These are phyloP conservation scores for Uria lomvia DNA, from an alignment of 2,113 vertebrate species.

Conservation along the genomic window DNA sequence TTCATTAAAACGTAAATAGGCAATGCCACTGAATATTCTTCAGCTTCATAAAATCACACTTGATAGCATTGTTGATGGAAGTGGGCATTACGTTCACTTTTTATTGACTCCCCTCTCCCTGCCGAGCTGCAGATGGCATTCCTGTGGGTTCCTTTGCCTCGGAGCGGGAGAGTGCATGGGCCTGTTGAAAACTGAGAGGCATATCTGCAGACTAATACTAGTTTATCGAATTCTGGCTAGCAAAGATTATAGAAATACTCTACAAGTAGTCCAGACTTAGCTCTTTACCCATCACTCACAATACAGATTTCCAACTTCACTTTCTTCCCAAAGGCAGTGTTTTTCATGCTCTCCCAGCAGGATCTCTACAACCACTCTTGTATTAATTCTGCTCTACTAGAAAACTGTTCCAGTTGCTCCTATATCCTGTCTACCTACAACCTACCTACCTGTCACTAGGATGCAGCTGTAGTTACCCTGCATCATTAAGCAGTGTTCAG, in stretches of 20 bases:
- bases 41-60: neutral
- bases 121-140: neutral
- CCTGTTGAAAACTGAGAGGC: neutral
- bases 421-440: neutral
- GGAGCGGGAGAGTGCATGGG: fast-evolving
- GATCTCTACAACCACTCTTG: neutral
- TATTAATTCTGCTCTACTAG: neutral
- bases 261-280: neutral
- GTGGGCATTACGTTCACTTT: neutral
- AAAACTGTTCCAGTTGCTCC: neutral
- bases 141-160: neutral
- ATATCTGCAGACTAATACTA: neutral
- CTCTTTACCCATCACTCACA: neutral
- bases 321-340: neutral
- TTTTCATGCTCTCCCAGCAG: neutral
- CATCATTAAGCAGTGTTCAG: neutral
- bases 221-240: neutral
- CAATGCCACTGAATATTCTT: neutral
- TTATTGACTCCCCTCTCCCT: neutral
- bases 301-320: neutral
- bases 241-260: neutral
- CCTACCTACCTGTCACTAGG: neutral
- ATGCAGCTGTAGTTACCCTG: neutral
- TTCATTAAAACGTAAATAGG: neutral
- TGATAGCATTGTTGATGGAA: neutral